These are phyloP conservation scores for Ailurus styani DNA, from an alignment of 2,113 vertebrate species.

Conservation along the genomic window DNA sequence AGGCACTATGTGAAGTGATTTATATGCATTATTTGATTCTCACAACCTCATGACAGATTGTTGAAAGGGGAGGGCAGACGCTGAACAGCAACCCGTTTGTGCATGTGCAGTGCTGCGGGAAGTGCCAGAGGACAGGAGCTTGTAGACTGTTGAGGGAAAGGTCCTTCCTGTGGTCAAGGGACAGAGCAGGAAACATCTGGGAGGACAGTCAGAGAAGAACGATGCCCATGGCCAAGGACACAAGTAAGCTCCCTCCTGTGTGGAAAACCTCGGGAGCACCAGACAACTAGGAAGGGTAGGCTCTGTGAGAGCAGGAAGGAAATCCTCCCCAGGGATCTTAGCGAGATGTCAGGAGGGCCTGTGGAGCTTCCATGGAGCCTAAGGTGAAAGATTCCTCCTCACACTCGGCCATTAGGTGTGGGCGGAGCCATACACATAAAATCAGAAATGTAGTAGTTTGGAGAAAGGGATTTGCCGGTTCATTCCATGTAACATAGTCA, in stretches of 20 bases:
- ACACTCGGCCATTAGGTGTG: background rate
- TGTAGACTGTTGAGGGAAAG: background rate
- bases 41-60: background rate
- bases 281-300: background rate
- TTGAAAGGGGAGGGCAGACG: background rate
- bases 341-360: background rate
- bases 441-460: background rate
- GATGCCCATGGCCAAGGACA: background rate
- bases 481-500: background rate
- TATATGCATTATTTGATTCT: background rate
- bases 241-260: background rate
- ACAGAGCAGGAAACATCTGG: background rate
- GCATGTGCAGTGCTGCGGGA: background rate
- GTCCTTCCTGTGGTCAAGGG: background rate
- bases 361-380: background rate
- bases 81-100: background rate
- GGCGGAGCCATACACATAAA: background rate
- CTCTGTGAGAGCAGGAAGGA: background rate
- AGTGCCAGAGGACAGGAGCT: background rate
- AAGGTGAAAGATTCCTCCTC: background rate
- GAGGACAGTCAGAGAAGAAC: background rate
- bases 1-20: background rate
- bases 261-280: background rate
- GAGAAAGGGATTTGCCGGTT: background rate
- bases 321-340: background rate